Evolutionary conservation across 2,797 vertebrate species (phyloP).

Genomic region (Octomys mimax): DNA sequence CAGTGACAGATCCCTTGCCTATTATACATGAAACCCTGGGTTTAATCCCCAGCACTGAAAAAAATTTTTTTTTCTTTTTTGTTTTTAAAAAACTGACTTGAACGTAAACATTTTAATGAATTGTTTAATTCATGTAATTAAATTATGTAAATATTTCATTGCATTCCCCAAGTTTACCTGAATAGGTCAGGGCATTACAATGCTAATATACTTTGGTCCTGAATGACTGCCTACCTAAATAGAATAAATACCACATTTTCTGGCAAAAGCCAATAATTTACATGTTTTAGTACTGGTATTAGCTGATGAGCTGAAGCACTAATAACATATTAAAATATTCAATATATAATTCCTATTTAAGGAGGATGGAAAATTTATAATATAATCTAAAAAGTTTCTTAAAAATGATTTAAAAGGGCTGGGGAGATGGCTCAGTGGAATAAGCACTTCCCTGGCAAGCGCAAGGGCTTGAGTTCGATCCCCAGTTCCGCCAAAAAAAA

Average conservation of each 20-base stretch:
- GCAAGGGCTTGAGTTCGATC: no score
- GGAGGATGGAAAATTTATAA: conserved; percentile 62
- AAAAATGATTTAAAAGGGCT: conserved; percentile 59
- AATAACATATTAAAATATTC: conserved; percentile 68
- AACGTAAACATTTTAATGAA: conserved; percentile 67
- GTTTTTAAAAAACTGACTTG: conserved; percentile 44
- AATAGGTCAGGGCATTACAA: conserved; percentile 49
- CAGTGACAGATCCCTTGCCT: neutral
- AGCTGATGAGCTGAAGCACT: conserved; percentile 34
- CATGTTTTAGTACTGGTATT: conserved; percentile 59
- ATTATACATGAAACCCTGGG: neutral
- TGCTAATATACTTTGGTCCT: conserved; percentile 63
- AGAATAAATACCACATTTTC: conserved; percentile 59
- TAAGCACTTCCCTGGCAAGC: no score
- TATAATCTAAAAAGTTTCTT: conserved; percentile 66
- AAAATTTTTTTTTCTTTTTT: neutral
- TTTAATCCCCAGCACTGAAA: neutral
- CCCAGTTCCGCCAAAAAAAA: no score
- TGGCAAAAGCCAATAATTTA: conserved; percentile 57
- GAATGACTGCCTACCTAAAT: conserved; percentile 37
- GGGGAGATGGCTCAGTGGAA: no score
- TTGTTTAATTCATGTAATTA: neutral
- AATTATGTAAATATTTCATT: conserved; percentile 66
- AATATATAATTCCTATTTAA: conserved; percentile 63
- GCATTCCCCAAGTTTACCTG: conserved; percentile 47